Base-by-base conservation (phyloP, 2,888 invertebrate genomes). In the Machimus rusticus region DNA sequence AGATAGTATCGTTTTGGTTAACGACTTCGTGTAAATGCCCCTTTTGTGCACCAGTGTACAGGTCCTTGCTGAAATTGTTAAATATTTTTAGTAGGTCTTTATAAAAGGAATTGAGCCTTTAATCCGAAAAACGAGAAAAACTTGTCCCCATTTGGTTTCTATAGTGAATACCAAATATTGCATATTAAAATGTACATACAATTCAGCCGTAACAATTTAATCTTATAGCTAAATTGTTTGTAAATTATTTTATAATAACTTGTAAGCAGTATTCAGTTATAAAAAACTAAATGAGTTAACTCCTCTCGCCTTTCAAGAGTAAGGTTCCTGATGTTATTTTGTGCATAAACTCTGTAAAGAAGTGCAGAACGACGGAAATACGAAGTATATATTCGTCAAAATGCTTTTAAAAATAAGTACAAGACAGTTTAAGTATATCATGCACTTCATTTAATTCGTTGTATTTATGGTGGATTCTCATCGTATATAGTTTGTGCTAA, bases 61-160 rank as follows among this genome's bases (percentile, higher is more conserved):
- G 92, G 93, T 95, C 94, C 94, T 94, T 94, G 93, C 94, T 95
- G 43, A 77, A 77, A 86, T 19, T 28, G 16, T 28, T 76, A 43
- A 4, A 86, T 19, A 34, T 37, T 37, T 12, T 19, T 37, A 23
- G n/a, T 46, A 66, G 55, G 1, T 14, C 46, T 23, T 28, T 66
- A 28, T 19, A 66, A 23, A 9, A 66, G 6, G 2, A n/a, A 19
- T n/a, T n/a, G 51, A 51, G 8, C 51, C n/a, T 16, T 51, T 2
- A 51, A 6, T 19, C n/a, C 4, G 51, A n/a, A 51, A 51, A 2
- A 51, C 6, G n/a, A n/a, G 16, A 16, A 19, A n/a, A 51, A 16
- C 51, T 6, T 19, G 5, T n/a, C 51, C 5, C 6, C 12, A 39
- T 39, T 39, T 39, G 1, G 9, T 39, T 12, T 12, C 12, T 39